Evolutionary conservation across 2,888 invertebrate genomes (phyloP).

Genomic region (Norana najaformis): DNA sequence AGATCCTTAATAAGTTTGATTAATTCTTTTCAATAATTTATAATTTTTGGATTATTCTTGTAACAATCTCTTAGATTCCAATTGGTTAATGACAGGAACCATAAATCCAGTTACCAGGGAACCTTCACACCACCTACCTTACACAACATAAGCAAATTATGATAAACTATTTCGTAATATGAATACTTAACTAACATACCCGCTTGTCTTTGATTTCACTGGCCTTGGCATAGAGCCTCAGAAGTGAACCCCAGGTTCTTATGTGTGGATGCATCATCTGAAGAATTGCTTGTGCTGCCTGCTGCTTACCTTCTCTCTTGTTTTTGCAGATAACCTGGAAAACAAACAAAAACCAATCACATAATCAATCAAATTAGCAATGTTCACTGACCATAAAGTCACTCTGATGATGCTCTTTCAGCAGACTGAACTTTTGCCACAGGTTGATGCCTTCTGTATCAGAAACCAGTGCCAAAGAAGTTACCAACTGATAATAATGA

Average conservation of each 20-base stretch:
- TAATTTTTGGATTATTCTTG: too few relatives aligned
- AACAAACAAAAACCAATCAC: constrained; percentile 10
- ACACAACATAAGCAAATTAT: too few relatives aligned
- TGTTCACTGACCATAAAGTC: neutral
- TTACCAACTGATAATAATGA: neutral
- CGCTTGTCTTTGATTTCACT: constrained; percentile 37
- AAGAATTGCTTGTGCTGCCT: constrained; percentile 90
- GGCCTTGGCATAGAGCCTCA: constrained; percentile 79
- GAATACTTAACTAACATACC: constrained; percentile 25
- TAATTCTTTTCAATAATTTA: too few relatives aligned
- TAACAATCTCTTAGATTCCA: too few relatives aligned
- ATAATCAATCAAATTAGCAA: too few relatives aligned
- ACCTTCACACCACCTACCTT: too few relatives aligned
- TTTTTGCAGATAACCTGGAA: constrained; percentile 80
- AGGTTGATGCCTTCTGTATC: neutral
- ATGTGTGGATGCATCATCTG: constrained; percentile 93
- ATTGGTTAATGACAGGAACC: too few relatives aligned
- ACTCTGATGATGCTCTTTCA: neutral
- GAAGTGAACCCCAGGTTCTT: constrained; percentile 87
- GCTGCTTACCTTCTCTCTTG: constrained; percentile 93
- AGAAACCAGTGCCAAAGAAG: neutral
- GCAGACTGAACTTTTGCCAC: neutral
- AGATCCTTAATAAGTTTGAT: too few relatives aligned
- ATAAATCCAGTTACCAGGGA: too few relatives aligned
- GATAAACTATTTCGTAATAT: neutral